These are phyloP conservation scores for Brachirus orientalis DNA, from an alignment of 2,113 vertebrate species.

Conservation along the genomic window DNA sequence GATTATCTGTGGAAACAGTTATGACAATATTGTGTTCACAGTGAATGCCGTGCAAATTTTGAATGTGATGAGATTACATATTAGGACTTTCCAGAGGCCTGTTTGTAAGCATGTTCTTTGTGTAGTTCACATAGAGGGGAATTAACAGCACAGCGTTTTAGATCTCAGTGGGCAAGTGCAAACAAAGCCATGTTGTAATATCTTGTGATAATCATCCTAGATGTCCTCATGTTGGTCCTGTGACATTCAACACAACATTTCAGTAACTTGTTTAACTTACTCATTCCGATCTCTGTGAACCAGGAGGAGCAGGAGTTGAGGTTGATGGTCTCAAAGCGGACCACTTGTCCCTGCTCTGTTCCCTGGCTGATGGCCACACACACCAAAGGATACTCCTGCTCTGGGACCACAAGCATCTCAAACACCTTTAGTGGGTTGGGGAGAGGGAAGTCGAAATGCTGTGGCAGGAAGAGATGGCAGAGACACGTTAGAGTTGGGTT, in stretches of 20 bases:
- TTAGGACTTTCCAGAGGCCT: too few relatives aligned
- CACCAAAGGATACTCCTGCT: constrained; percentile 97
- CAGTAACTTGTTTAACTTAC: constrained; percentile 70
- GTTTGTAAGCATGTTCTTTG: too few relatives aligned
- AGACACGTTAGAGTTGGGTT: neutral
- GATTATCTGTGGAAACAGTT: constrained; percentile 76
- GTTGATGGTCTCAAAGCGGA: constrained; percentile 98
- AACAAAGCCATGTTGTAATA: neutral
- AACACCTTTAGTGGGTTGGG: constrained; percentile 95
- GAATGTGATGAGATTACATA: too few relatives aligned
- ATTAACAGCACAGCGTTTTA: neutral
- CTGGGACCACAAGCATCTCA: constrained; percentile 97
- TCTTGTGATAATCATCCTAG: too few relatives aligned
- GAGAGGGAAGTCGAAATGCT: constrained; percentile 99
- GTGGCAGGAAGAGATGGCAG: constrained; percentile 8
- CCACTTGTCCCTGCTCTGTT: constrained; percentile 87
- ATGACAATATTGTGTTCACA: too few relatives aligned
- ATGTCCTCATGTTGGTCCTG: too few relatives aligned
- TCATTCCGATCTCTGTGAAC: constrained; percentile 95
- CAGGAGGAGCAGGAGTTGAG: constrained; percentile 98
- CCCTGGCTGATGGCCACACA: constrained; percentile 95
- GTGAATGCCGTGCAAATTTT: too few relatives aligned
- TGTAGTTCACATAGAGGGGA: neutral
- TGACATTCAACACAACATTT: too few relatives aligned
- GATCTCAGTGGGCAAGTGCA: neutral